These are phyloP conservation scores for Ptiloglossa arizonensis DNA, from an alignment of 1,140 invertebrate genomes.

Conservation along the genomic window DNA sequence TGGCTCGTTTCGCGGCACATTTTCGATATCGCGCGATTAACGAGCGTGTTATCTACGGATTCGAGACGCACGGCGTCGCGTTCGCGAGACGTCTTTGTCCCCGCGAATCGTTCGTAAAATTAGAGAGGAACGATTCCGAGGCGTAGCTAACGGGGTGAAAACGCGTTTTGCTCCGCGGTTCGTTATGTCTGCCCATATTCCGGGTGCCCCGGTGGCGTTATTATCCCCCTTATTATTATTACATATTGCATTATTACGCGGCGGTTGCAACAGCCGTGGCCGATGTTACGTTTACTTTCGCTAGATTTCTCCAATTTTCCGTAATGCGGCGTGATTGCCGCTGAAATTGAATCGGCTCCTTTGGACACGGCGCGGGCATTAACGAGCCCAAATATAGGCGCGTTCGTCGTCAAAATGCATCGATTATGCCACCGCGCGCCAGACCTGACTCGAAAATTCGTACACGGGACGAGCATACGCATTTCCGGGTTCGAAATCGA, in stretches of 20 bases:
- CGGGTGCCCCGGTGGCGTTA: conserved; percentile 40
- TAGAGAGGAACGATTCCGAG: conserved; percentile 14
- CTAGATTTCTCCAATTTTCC: conserved; percentile 79
- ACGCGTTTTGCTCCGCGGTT: conserved; percentile 19
- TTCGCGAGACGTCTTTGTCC: conserved; percentile 1
- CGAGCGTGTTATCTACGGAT: conserved; percentile 2
- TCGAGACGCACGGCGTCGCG: conserved; percentile 2
- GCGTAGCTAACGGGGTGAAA: conserved; percentile 28
- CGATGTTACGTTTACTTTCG: conserved; percentile 76
- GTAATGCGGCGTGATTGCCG: conserved; percentile 72
- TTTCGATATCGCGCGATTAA: conserved; percentile 10
- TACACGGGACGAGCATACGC: background rate
- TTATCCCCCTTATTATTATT: conserved; percentile 66
- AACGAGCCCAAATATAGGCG: conserved; percentile 36
- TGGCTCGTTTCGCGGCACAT: conserved; percentile 3
- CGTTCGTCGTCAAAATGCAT: conserved; percentile 10
- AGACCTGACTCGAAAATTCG: conserved; percentile 7
- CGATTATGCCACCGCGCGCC: background rate
- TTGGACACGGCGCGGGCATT: conserved; percentile 47
- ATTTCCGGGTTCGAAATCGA: conserved; percentile 35
- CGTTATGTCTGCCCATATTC: background rate
- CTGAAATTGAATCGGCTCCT: conserved; percentile 74
- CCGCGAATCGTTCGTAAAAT: conserved; percentile 27
- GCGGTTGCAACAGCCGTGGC: conserved; percentile 56
- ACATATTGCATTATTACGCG: conserved; percentile 68